Percentiles rank a stretch among this genome's conserved stretches.
These are phyloP conservation scores for Pao palembangensis DNA, from an alignment of 2,113 vertebrate genomes.

Conservation along the genomic window DNA sequence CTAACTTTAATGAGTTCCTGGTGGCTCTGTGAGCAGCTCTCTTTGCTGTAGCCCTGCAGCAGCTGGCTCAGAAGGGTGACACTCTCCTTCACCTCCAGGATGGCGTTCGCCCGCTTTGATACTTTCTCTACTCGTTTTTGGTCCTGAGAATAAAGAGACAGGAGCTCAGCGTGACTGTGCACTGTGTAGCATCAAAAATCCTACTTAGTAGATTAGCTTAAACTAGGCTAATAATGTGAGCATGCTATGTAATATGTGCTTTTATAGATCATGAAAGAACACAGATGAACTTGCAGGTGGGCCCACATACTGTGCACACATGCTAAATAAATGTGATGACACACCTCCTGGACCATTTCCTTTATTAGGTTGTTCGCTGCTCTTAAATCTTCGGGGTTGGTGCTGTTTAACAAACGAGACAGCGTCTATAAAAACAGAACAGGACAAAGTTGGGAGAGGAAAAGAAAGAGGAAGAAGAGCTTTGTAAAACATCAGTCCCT, in stretches of 20 bases:
- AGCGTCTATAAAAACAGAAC: constrained; percentile 79
- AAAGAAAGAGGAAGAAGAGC: constrained; percentile 31
- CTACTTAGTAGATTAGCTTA: too few species aligned
- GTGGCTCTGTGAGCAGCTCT: constrained; percentile 78
- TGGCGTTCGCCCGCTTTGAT: constrained; percentile 91
- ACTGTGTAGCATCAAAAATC: too few species aligned
- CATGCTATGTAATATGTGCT: too few species aligned
- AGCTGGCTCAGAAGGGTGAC: constrained; percentile 92
- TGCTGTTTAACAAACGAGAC: constrained; percentile 92
- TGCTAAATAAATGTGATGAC: constrained; percentile 12
- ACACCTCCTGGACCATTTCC: constrained; percentile 98
- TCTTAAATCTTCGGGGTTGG: constrained; percentile 91
- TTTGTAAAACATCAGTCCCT: constrained; percentile 21
- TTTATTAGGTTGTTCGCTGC: constrained; percentile 98
- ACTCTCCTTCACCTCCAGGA: constrained; percentile 94
- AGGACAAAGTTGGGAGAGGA: constrained; percentile 14
- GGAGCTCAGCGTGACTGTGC: neutral
- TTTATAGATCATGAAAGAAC: too few species aligned
- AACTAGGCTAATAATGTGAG: too few species aligned
- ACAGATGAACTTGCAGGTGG: neutral
- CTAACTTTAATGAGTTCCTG: constrained; percentile 93
- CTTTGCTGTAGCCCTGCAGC: constrained; percentile 84
- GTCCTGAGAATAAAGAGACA: constrained; percentile 68
- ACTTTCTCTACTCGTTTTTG: constrained; percentile 97
- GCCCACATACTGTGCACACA: neutral